Evolutionary conservation across 2,888 invertebrate species (phyloP), one percentile per base, ranked within the genome.

Genomic region (Pristionchus mayeri): DNA sequence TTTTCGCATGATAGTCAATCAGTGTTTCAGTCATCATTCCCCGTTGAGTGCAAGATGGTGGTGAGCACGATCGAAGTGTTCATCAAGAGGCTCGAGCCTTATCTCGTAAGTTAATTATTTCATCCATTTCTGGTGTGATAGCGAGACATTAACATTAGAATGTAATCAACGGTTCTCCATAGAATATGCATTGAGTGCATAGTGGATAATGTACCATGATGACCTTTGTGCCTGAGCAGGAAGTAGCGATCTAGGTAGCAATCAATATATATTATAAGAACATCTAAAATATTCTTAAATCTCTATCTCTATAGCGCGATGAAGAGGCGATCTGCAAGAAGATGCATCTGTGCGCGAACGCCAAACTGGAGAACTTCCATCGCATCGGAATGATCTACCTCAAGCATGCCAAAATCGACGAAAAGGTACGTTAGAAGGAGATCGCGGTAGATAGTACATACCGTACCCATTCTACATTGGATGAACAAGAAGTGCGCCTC

Each of bases 341-440:
- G 54, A 84, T 92, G 81, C 92, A 89, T 84, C 84, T 92, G 84
- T 92, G 92, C 88, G 71, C 78, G 60, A 92, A 92, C 89, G 75
- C 82, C 57, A 86, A 85, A 30, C 87, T 92, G 78, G 88, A 90
- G 79, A 84, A 87, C 52, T 91, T 92, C 90, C 91, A 89, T 85
- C 87, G 88, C 21, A 81, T 91, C 50, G 90, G 90, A 18, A 76
- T 90, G 54, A 88, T 90, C 81, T 91, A 87, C 84, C 87, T 88
- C 81, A 89, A 89, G 86, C 87, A 88, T 54, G 81, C 48, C 81
- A 83, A 86, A 67, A 60, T 88, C 37, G 88, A 88, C n/a, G 86
- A 85, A 75, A 79, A 84, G 84, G 86, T 86, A 76, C 50, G 76
- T 16, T 44, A 54, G 48, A 44, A 21, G n/a, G 4, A 50, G 50